Evolutionary conservation across 64 coral and sea anemone genomes (phyloP), one percentile per base, ranked within the genome.

Genomic region (Montipora capricornis): DNA sequence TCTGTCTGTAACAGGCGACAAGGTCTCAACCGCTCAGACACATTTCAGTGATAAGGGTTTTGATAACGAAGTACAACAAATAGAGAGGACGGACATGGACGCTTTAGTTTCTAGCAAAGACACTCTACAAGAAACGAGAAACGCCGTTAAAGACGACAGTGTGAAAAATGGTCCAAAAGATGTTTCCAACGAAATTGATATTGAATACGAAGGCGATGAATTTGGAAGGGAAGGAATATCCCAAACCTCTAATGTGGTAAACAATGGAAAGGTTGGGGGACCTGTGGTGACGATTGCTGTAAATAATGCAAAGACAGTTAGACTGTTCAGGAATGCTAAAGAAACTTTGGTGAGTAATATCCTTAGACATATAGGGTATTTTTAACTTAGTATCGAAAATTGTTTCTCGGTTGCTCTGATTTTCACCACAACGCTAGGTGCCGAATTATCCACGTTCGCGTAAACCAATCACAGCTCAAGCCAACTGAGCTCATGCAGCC

Each of bases 321-420:
- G 66, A 26, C 47, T 97, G 68, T 90, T 97, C 11, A 97, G 94
- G 84, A 94, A 87, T 83, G 68, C 79, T 59, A 91, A 92, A 45
- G 95, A 97, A 87, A 89, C 93, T 8, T 76, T 97, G 69, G 95
- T 97, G 80, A 89, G 92, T 77, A 59, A 9, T 44, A 57, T 57
- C 6, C 53, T 57, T 57, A 8, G 37, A 57, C 53, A 11, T 57
- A 8, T 7, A 57, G 0, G 53, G 6, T 57, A 8, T 11, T 57
- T 57, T 57, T 57, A 0, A 8, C 53, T 57, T 57, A 8, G 6
- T 11, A 57, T 11, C 53, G 53, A 57, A 57, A 57, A 57, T 57
- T 0, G 53, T 11, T 8, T 57, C 53, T 8, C 53, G 6, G 11
- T 57, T 57, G 6, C 53, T 57, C 11, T 57, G 53, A 57, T 57